Base-by-base conservation (phyloP, 2,888 invertebrate species). In the Dasysyrphus albostriatus region DNA sequence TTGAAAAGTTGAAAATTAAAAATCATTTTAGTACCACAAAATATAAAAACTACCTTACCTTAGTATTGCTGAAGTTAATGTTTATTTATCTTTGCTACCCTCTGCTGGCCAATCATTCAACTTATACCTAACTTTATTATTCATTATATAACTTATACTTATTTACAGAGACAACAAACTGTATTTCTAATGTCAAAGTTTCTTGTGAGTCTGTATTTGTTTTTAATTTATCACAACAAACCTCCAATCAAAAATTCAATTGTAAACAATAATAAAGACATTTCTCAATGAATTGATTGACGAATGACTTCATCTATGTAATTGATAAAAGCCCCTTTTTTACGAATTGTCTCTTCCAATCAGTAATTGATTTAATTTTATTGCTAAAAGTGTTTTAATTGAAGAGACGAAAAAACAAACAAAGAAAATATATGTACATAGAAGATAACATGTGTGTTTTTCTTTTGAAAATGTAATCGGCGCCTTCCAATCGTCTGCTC, bases 241-340 rank as follows among this genome's bases (percentile, higher is more conserved):
- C 8, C 1, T 0, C 29, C 44, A 29, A 44, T 19, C 29, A 44
- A 0, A 16, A 51, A 61, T 74, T 75, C 51, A 79, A 80, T 80
- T 59, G 59, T 14, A 76, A 59, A 39, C 49, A 34, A 34, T 9
- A 37, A 19, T 34, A 49, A 49, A 67, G 49, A 19, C 39, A 61
- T 42, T n/a, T 49, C 44, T 44, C 65, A 24, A 65, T 59, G 47
- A 69, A 69, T 73, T 69, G 73, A 84, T 80, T 84, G 76, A 37
- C 54, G 8, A 58, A 44, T 73, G 84, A 84, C 84, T 80, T 84
- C 80, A n/a, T n/a, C 42, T 44, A 24, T 24, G 24, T 24, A 63
- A 81, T 47, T 81, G 73, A 80, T 75, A 47, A 24, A 65, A 34
- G 42, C 49, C 61, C 54, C 12, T 32, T 49, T 49, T 12, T 14